Percentiles rank a stretch among this genome's conserved stretches.
Evolutionary conservation across 2,797 vertebrate species (phyloP).

Genomic region (Channallabes apus): DNA sequence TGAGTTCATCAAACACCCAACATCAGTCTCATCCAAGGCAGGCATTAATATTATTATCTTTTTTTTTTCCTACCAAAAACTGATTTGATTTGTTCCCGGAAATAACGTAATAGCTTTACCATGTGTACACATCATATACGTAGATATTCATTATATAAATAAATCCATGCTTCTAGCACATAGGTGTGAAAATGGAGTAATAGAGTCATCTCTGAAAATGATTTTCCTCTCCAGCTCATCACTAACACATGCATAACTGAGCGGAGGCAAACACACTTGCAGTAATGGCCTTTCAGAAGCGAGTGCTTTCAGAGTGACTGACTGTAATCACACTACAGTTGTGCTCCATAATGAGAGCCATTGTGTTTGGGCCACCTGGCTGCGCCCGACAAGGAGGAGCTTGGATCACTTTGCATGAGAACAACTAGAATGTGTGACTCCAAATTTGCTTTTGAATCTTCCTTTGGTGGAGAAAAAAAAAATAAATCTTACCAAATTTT

Average conservation of each 20-base stretch:
- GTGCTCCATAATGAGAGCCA: constrained; percentile 47
- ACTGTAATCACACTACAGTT: constrained; percentile 47
- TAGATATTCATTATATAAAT: not conserved
- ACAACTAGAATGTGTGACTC: not conserved
- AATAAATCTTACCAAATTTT: constrained; percentile 24
- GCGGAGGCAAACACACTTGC: constrained; percentile 18
- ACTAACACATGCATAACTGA: constrained; percentile 10
- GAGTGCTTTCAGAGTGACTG: constrained; percentile 38
- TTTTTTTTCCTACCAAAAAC: not conserved
- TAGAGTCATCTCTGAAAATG: constrained; percentile 7
- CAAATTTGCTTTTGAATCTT: constrained; percentile 33
- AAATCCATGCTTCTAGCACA: not conserved
- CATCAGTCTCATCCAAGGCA: not conserved
- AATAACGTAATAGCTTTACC: not conserved
- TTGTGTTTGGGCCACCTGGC: constrained; percentile 46
- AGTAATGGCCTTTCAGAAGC: constrained; percentile 26
- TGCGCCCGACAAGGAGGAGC: constrained; percentile 22
- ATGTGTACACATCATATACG: not conserved
- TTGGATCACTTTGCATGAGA: not conserved
- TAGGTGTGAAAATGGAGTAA: constrained; percentile 24
- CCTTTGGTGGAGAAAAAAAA: not conserved
- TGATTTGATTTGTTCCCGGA: not conserved
- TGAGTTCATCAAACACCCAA: not conserved
- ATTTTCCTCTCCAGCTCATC: constrained; percentile 5
- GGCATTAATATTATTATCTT: not conserved